Conservation (phyloP, 2,888 invertebrate genomes). For the Coremacera marginata region DNA sequence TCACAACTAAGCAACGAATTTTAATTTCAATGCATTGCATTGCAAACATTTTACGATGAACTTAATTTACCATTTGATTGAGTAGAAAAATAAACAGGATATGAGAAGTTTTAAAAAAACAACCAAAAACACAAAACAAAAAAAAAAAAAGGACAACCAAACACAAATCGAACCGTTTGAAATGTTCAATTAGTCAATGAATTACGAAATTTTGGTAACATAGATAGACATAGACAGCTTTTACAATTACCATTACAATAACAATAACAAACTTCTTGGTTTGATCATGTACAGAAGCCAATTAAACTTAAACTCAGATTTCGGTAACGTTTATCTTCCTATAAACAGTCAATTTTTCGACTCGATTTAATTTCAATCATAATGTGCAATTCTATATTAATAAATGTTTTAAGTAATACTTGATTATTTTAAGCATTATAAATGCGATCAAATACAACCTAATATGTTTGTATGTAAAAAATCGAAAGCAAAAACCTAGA, state of each 20-base stretch:
- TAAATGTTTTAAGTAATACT: background rate
- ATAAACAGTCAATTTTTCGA: conserved; percentile 25
- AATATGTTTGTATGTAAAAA: background rate
- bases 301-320: background rate
- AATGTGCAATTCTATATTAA: background rate
- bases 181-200: too few relatives aligned
- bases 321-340: conserved; percentile 31
- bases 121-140: background rate
- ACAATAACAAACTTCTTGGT: conserved; percentile 22
- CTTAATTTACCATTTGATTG: background rate
- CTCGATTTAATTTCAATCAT: conserved; percentile 25
- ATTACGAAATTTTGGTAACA: background rate
- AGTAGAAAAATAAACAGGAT: background rate
- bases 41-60: background rate
- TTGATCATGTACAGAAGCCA: conserved; percentile 32
- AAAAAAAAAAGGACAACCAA: background rate
- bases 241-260: conserved; percentile 10
- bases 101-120: background rate
- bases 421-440: too few relatives aligned
- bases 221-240: background rate
- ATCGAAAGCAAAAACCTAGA: too few relatives aligned
- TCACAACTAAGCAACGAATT: conserved; percentile 40
- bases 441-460: background rate
- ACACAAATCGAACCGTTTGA: background rate
- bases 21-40: conserved; percentile 15